A percentile compares a stretch with the other conserved stretches of the same genome.
phyloP scores from a whole-genome alignment of 2,113 vertebrate species.

The Sus scrofa region DNA sequence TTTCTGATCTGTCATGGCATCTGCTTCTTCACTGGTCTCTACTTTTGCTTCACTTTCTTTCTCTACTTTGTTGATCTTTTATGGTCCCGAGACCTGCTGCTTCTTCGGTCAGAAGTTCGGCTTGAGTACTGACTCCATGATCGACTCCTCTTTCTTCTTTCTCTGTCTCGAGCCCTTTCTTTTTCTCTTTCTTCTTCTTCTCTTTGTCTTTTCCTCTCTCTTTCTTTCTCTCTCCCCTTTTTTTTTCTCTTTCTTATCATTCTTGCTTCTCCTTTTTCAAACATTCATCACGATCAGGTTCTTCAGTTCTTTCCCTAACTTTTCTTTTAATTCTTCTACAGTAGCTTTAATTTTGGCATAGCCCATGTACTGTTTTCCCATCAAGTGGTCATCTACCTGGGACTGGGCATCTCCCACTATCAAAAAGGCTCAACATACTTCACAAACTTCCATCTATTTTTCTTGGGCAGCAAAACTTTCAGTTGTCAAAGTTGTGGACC shows the following conservation, averaged over 20 bases:
- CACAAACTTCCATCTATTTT: slow-evolving; percentile 99
- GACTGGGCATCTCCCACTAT: slow-evolving; percentile 99
- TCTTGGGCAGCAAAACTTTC: slow-evolving; percentile 99
- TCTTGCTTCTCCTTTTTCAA: slow-evolving; percentile 93
- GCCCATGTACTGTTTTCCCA: slow-evolving; percentile 99
- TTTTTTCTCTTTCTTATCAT: slow-evolving; percentile 90
- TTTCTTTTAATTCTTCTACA: slow-evolving; percentile 98
- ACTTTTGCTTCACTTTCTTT: slow-evolving; percentile 97
- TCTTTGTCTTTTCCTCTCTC: slow-evolving; percentile 90
- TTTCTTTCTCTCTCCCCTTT: slow-evolving; percentile 91
- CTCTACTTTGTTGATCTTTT: slow-evolving; percentile 97
- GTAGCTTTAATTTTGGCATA: slow-evolving; percentile 99
- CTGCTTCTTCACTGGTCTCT: slow-evolving; percentile 94
- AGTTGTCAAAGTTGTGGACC: slow-evolving; percentile 97
- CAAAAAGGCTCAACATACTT: slow-evolving; percentile 99
- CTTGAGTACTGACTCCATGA: slow-evolving; percentile 96
- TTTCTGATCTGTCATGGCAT: slow-evolving; percentile 92
- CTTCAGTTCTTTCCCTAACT: slow-evolving; percentile 92
- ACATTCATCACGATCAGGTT: slow-evolving; percentile 94
- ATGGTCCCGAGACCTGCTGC: slow-evolving; percentile 96
- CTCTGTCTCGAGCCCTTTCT: slow-evolving; percentile 91
- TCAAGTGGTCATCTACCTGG: slow-evolving; percentile 98
- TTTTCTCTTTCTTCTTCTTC: slow-evolving; percentile 92
- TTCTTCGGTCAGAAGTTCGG: slow-evolving; percentile 94
- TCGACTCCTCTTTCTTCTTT: slow-evolving; percentile 95